phyloP scores from a whole-genome alignment of 2,797 vertebrate species.

The Dicrostonyx torquatus region DNA sequence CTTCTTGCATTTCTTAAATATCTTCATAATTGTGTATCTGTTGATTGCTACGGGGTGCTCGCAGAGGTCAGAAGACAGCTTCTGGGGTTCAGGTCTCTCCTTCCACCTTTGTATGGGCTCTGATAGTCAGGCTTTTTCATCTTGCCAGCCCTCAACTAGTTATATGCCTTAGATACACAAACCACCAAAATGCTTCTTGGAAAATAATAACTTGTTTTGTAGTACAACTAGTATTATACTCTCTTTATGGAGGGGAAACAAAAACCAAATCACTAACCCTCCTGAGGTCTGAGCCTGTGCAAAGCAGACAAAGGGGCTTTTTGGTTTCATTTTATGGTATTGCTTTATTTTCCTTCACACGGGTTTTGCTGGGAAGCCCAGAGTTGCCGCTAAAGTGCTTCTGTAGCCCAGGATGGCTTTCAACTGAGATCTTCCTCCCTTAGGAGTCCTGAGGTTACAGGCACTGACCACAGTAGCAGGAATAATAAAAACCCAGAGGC shows the following conservation, averaged over 20 bases:
- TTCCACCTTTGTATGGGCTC: not conserved
- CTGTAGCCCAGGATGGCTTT: not conserved
- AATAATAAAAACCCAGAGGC: no score
- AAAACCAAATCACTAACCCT: not conserved
- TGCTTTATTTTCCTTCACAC: not conserved
- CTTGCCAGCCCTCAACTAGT: not conserved
- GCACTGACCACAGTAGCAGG: no score
- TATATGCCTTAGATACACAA: not conserved
- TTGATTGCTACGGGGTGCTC: not conserved
- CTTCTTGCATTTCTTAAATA: not conserved
- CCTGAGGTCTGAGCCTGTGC: not conserved
- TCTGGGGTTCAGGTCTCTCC: not conserved
- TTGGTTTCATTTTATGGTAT: not conserved
- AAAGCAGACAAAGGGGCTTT: not conserved
- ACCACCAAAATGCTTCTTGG: not conserved
- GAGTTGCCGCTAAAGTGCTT: not conserved
- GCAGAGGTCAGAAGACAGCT: not conserved
- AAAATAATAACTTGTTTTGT: not conserved
- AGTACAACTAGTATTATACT: not conserved
- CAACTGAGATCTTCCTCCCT: not conserved
- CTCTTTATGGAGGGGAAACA: not conserved
- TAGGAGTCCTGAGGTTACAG: not conserved
- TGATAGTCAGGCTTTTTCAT: not conserved
- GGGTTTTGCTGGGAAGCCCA: not conserved
- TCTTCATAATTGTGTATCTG: not conserved